Evolutionary conservation across 2,113 vertebrate genomes (phyloP), one percentile per base, ranked within the genome.

Genomic region (Calypte anna): DNA sequence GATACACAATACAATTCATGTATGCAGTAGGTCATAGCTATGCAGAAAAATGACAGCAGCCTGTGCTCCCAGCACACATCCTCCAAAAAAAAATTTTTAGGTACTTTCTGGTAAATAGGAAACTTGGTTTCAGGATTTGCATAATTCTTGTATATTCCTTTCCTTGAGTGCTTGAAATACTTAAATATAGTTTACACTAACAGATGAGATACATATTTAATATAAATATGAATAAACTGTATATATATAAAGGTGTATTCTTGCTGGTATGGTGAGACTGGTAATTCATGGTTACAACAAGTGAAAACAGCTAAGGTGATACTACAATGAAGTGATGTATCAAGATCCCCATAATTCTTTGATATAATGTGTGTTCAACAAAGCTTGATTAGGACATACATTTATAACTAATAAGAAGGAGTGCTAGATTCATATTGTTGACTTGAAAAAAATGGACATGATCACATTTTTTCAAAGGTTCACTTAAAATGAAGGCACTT

Each of bases 211-310:
- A 54, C 25, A 8, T 89, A 92, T 91, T 93, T 93, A 91, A 92
- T 91, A 91, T 92, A 96, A 91, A 88, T 76, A 90, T 54, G 27
- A 75, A 74, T 78, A 86, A 87, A 89, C 25, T 94, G 50, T 96
- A 64, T 96, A 82, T 96, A 90, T 94, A 80, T 96, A 92, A 82
- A 80, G 84, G 75, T 67, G 53, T 88, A 63, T 90, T 90, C 78
- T 88, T 95, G 53, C 55, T 91, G 4, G 24, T 70, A 33, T 33
- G 59, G 69, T 68, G 43, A 70, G 79, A 82, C 31, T 74, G 67
- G 68, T 59, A 70, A 85, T 79, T 93, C 55, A 44, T 31, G 57
- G 61, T 75, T 64, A 83, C 75, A 90, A 48, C 61, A 86, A 20
- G 67, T 57, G 61, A 86, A 50, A 59, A 74, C 58, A 80, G 9